phyloP scores from a whole-genome alignment of 2,797 vertebrate species.

The Artibeus jamaicensis region DNA sequence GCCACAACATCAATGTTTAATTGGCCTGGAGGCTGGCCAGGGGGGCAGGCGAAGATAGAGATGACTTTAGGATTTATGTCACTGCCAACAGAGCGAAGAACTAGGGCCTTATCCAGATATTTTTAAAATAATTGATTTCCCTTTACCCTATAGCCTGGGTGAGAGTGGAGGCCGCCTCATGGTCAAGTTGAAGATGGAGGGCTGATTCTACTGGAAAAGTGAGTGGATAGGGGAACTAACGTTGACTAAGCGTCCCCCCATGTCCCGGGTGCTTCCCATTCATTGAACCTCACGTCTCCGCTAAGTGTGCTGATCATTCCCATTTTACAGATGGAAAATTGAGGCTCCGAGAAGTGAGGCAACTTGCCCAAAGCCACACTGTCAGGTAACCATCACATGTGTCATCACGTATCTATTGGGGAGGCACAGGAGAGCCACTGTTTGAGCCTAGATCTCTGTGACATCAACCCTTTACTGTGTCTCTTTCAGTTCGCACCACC shows the following conservation, averaged over 20 bases:
- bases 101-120: neutral
- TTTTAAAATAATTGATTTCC: conserved; percentile 16
- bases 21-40: conserved; percentile 56
- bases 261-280: neutral
- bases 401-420: too few relatives aligned
- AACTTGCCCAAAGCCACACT: neutral
- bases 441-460: neutral
- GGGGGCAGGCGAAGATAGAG: conserved; percentile 2
- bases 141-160: neutral
- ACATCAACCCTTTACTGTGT: neutral
- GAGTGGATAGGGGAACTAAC: neutral
- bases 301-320: neutral
- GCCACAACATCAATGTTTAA: conserved; percentile 67
- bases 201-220: neutral
- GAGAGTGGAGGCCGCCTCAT: neutral
- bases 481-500: neutral
- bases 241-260: neutral
- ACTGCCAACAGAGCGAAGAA: conserved; percentile 1
- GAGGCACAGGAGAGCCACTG: neutral
- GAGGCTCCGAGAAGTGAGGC: neutral
- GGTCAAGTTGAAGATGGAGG: neutral
- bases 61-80: conserved; percentile 59
- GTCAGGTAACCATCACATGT: neutral
- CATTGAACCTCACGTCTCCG: neutral
- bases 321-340: neutral